phyloP scores from a whole-genome alignment of 2,113 vertebrate genomes.

The Dendrocopos noguchii region DNA sequence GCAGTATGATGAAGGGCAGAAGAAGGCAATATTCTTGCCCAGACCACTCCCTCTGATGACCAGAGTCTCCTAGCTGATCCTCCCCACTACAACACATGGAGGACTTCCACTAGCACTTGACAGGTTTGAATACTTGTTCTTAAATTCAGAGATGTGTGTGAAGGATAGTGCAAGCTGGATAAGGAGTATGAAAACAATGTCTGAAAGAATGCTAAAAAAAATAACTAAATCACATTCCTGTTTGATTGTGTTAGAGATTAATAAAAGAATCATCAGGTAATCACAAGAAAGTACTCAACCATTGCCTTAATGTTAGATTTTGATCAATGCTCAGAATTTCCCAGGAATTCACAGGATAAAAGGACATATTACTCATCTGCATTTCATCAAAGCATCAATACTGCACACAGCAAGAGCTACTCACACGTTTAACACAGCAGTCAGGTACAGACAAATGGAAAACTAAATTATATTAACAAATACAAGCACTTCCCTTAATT shows the following conservation, averaged over 20 bases:
- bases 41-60: neutral
- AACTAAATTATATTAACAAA: neutral
- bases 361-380: neutral
- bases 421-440: neutral
- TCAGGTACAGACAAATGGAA: neutral
- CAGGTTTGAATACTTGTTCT: neutral
- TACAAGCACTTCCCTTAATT: neutral
- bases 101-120: neutral
- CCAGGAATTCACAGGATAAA: neutral
- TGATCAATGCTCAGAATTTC: neutral
- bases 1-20: neutral
- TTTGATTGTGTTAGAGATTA: neutral
- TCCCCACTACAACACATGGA: neutral
- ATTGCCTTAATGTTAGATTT: neutral
- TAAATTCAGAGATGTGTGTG: neutral
- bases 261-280: neutral
- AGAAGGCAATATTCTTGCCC: neutral
- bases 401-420: neutral
- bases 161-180: neutral
- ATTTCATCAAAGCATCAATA: neutral
- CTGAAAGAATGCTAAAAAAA: neutral
- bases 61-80: neutral
- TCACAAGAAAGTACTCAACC: neutral
- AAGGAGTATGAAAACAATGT: neutral
- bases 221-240: neutral